Evolutionary conservation across 2,113 vertebrate genomes (phyloP), one percentile per base, ranked within the genome.

Genomic region (Mystacornis crossleyi): DNA sequence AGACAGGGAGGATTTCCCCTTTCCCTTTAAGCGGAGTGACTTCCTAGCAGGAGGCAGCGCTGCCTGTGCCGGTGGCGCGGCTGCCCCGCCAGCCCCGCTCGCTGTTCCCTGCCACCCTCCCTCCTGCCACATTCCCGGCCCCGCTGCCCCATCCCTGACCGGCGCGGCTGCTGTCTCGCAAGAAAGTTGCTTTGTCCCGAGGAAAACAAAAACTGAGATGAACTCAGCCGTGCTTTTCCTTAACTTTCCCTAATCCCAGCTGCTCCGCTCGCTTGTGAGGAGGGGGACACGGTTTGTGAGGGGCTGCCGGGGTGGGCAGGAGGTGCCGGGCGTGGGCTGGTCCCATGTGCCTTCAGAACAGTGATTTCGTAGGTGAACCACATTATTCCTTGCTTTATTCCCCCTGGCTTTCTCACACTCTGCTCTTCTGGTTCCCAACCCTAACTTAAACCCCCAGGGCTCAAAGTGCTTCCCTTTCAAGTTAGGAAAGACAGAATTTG

Each of bases 1-100:
- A 71, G 90, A 95, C 93, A 97, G 93, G 31, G 94, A 97, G 97
- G 97, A 94, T 95, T 97, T 97, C 97, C 98, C 97, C 86, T 86
- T 85, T 92, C 31, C 43, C 93, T 84, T 53, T 40, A 45, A 66
- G 48, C 3, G 90, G 57, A 86, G 81, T 51, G 75, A 14, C 81
- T 75, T 75, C 83, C 77, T 69, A 43, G 60, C 81, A 47, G 82
- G 65, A 83, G 67, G 80, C 28, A 83, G 84, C 15, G 95, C 85
- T 94, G 91, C 95, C 50, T 15, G 71, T 50, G 48, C 60, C 18
- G 74, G 77, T 78, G 86, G 53, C n/a, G 47, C 29, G 31, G 31
- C 88, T 40, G 75, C 70, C 64, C 89, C 10, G 14, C 53, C 42
- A 48, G 81, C 79, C 71, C 48, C 4, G 33, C 72, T 80, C n/a